Base-by-base conservation (phyloP, 2,113 vertebrate genomes). In the Bubo scandiacus region DNA sequence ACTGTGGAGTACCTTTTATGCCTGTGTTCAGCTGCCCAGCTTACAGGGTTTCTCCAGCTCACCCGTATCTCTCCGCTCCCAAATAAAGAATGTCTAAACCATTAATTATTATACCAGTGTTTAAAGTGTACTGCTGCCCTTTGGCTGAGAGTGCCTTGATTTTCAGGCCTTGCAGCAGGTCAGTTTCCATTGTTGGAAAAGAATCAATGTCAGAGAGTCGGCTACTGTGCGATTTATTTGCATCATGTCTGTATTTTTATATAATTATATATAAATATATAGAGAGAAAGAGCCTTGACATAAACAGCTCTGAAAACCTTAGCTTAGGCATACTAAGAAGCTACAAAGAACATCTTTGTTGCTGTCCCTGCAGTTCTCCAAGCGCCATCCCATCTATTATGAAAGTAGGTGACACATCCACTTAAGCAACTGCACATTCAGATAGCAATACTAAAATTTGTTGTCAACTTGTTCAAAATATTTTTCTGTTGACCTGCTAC, bases 1-100 rank as follows among this genome's bases (percentile, higher is more conserved):
- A 71, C 67, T 32, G 54, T 42, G 57, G 49, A 75, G 72, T 88
- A 89, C 32, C 83, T 96, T 97, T 92, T 72, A 92, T 86, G 63
- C 40, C 27, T 68, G 38, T 15, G 18, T 79, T 97, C 93, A 94
- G 77, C 72, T 90, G 75, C 71, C 68, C 22, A 71, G 51, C 6
- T 90, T 68, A 81, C 72, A 85, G 36, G 54, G 30, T 61, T 94
- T 90, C 90, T 94, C 43, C 52, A 55, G 27, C 32, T 92, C 61
- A 67, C 40, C 43, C 2, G 0, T 71, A 82, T 68, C 40, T 72
- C 65, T 94, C 67, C 52, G 30, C 73, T 94, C 55, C 47, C 57
- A 91, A 49, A 92, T 68, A 94, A 91, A 91, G 43, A 84, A 65
- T 27, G 25, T 15, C 66, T 87, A 94, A 94, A 85, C 49, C 45